Evolutionary conservation across 2,888 invertebrate species (phyloP), one percentile per base, ranked within the genome.

Genomic region (Cryptocephalus moraei): DNA sequence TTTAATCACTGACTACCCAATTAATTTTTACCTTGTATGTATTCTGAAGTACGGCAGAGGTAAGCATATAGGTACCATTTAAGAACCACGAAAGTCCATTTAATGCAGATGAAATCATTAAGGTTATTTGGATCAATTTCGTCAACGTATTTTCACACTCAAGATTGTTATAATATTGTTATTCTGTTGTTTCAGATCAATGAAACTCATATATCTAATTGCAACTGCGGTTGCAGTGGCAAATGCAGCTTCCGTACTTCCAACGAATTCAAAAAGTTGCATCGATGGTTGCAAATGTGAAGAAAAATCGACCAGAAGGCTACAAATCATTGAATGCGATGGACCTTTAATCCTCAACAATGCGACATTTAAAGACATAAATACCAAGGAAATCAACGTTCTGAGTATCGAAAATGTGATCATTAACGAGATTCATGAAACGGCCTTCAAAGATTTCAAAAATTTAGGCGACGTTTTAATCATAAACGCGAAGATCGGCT

Each of bases 391-490:
- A 14, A 53, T 59, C 8, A 57, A 54, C 11, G 56, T 53, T 9
- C 49, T 63, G 14, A 56, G 53, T 9, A 51, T 64, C 11, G 56
- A 61, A 34, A 58, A 61, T 46, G 59, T 61, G 50, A 79, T 79
- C 9, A 81, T 88, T 59, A 72, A 76, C 41, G 75, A 76, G 47
- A 75, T 87, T 54, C 79, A 81, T 56, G 77, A 78, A 13, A 79
- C 76, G 42, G 86, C 86, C 0, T 88, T 89, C 73, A 75, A 78
- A 51, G 81, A 79, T 4, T 72, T 86, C 44, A 72, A 77, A 13
- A 78, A 81, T 52, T 70, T 89, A 32, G 82, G 81, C 56, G 76
- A 81, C 13, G 77, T 88, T 0, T 80, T 84, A 59, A 72, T 89
- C 49, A 79, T 82, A 2, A 80, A 82, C 62, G 82, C 82, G 49